Evolutionary conservation across 2,113 vertebrate genomes (phyloP).

Genomic region (Athene noctua): DNA sequence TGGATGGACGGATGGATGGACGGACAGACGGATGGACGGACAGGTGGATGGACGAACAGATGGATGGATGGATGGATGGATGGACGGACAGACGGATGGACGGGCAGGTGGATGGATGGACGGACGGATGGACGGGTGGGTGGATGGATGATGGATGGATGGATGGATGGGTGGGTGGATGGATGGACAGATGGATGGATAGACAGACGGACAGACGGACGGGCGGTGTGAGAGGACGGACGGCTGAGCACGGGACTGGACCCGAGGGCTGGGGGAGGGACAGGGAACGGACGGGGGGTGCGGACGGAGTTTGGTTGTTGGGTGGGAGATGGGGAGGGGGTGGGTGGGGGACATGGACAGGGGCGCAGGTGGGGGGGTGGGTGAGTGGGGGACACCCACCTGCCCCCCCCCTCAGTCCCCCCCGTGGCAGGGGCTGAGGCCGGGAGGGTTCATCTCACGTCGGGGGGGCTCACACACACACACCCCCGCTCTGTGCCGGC

Average conservation of each 20-base stretch:
- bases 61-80: background rate
- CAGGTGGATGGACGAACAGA: too few relatives aligned
- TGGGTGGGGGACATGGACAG: background rate
- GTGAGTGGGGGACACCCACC: background rate
- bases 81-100: too few relatives aligned
- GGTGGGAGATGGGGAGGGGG: background rate
- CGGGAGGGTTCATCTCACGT: background rate
- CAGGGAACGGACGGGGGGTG: fast-evolving
- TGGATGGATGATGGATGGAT: too few relatives aligned
- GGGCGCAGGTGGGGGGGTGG: background rate
- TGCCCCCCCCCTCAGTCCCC: background rate
- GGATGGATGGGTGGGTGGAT: background rate
- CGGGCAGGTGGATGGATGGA: background rate
- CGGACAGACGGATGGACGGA: too few relatives aligned
- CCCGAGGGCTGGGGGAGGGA: background rate
- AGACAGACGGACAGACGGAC: too few relatives aligned
- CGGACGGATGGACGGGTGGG: too few relatives aligned
- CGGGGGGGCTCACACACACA: too few relatives aligned
- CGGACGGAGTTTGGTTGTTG: too few relatives aligned
- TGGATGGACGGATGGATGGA: too few relatives aligned
- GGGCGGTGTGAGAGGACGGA: background rate
- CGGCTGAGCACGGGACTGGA: too few relatives aligned
- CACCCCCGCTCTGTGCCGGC: too few relatives aligned
- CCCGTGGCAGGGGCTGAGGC: background rate
- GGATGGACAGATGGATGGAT: background rate